Percentiles rank a stretch among this genome's conserved stretches.
Evolutionary conservation across 1,140 invertebrate species (phyloP).

Genomic region (Zaprionus vittiger): DNA sequence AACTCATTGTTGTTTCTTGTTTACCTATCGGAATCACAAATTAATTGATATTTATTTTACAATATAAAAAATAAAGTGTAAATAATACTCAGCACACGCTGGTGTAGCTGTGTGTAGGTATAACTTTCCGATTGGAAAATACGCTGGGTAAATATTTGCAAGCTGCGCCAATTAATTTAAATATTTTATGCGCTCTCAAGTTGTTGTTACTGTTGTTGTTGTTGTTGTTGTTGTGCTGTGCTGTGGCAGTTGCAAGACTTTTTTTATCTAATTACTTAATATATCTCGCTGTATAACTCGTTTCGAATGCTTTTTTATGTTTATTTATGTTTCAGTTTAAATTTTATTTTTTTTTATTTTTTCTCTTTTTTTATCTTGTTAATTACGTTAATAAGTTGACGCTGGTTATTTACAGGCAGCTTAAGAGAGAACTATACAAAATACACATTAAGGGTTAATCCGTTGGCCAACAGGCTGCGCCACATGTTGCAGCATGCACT

Average conservation of each 20-base stretch:
- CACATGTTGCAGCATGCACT: constrained; percentile 19
- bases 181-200: constrained; percentile 60
- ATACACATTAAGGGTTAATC: constrained; percentile 70
- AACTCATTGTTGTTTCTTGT: neutral
- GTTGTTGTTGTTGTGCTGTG: no score
- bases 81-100: neutral
- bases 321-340: constrained; percentile 29
- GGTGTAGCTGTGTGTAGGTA: neutral
- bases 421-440: constrained; percentile 67
- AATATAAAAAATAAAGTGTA: constrained; percentile 3
- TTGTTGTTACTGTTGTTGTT: constrained; percentile 6
- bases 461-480: constrained; percentile 16
- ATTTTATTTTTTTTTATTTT: constrained; percentile 17
- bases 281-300: constrained; percentile 53
- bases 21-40: constrained; percentile 12
- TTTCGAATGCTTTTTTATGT: constrained; percentile 60
- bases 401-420: constrained; percentile 64
- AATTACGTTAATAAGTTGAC: constrained; percentile 64
- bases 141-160: constrained; percentile 67
- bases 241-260: constrained; percentile 27
- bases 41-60: constrained; percentile 41
- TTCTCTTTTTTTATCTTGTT: constrained; percentile 21
- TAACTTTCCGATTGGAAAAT: constrained; percentile 47
- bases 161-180: constrained; percentile 71
- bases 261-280: constrained; percentile 71